phyloP scores from a whole-genome alignment of 64 coral and sea anemone genomes.

The Pocillopora damicornis region DNA sequence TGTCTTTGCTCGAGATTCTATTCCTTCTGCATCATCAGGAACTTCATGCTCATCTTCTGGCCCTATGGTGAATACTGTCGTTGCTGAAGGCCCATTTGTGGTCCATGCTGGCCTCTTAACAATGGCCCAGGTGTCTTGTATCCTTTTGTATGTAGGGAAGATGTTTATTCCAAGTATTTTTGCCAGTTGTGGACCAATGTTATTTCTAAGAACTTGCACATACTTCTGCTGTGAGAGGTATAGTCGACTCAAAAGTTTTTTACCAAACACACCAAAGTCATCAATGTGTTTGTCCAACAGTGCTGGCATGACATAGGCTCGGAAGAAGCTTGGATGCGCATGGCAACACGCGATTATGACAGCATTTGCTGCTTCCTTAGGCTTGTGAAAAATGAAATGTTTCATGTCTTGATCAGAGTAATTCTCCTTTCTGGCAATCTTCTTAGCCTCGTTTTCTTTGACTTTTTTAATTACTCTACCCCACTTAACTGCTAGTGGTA shows the following conservation, averaged over 20 bases:
- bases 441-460: neutral
- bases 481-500: constrained; percentile 29
- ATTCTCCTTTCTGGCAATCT: constrained; percentile 16
- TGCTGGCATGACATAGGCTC: constrained; percentile 32
- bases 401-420: constrained; percentile 33
- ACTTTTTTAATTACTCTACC: constrained; percentile 11
- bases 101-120: neutral
- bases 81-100: neutral
- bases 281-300: constrained; percentile 41
- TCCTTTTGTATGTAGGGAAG: constrained; percentile 36
- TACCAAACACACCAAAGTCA: constrained; percentile 34
- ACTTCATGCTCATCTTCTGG: neutral
- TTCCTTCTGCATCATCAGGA: neutral
- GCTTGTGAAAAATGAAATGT: constrained; percentile 29
- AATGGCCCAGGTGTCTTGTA: neutral
- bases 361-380: constrained; percentile 24
- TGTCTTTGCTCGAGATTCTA: neutral
- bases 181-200: constrained; percentile 15
- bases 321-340: constrained; percentile 29
- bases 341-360: neutral
- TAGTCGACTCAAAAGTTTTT: constrained; percentile 17
- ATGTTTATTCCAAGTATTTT: constrained; percentile 40
- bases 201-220: constrained; percentile 9
- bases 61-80: neutral
- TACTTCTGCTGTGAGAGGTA: neutral